Evolutionary conservation across 2,888 invertebrate species (phyloP), one percentile per base, ranked within the genome.

Genomic region (Scrobipalpa atriplicella): DNA sequence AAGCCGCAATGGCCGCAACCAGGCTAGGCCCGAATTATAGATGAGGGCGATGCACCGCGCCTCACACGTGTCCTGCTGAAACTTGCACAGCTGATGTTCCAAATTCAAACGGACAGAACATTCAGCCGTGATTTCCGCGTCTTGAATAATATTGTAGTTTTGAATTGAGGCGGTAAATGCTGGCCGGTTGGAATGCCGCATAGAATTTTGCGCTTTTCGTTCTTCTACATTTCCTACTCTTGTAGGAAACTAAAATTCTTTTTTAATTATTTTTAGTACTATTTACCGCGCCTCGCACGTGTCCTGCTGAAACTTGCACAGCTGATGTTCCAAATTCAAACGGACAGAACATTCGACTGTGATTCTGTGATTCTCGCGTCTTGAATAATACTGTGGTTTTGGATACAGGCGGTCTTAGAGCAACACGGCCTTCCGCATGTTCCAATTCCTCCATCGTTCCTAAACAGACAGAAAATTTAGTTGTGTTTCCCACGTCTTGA

Each of bases 11-110:
- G 16, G 47, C 47, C 47, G 47, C 47, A 58, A 13, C n/a, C 58
- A 58, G n/a, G 58, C 54, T 21, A 56, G 21, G 54, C 10, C 54
- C 21, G 54, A 56, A 56, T 56, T 56, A 56, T 29, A 58, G 58
- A 58, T 58, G 58, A 58, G 58, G 58, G 8, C 19, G 56, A 29
- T 56, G 56, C 56, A 56, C 21, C 56, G 36, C 29, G 58, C 36
- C 29, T 54, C n/a, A 29, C 56, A 56, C 56, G 58, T 58, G 54
- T 38, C 36, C 58, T 58, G 38, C 36, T 58, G 8, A 54, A 58
- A 58, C 29, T 38, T 58, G 11, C 38, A 58, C n/a, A n/a, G 7
- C 36, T 38, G 58, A 58, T 29, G 58, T 58, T 38, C 38, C n/a
- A 38, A 38, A 58, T 58, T 58, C 36, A 58, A 58, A 58, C 16